Percentiles rank a stretch among this genome's conserved stretches.
phyloP scores from a whole-genome alignment of 2,113 vertebrate genomes.

The Arvicanthis niloticus region DNA sequence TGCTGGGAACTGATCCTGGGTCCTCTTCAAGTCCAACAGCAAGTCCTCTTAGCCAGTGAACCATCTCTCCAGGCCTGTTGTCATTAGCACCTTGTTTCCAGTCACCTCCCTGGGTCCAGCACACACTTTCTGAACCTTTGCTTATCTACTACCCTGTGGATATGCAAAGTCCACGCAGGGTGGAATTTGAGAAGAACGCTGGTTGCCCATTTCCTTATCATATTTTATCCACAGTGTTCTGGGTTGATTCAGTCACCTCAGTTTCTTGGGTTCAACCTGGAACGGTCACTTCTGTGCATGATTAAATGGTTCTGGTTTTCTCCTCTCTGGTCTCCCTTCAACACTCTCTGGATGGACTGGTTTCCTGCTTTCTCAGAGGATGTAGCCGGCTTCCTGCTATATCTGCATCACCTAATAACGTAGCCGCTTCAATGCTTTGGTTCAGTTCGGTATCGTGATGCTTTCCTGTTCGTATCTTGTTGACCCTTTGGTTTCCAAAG shows the following conservation, averaged over 20 bases:
- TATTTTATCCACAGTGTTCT: not conserved
- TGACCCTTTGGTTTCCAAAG: not conserved
- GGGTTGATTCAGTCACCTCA: not conserved
- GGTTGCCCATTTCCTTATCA: not conserved
- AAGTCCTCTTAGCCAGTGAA: not conserved
- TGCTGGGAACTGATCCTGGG: not conserved
- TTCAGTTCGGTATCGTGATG: not conserved
- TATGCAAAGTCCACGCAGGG: not conserved
- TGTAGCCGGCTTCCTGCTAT: not conserved
- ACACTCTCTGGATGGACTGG: not conserved
- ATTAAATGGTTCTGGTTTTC: not conserved
- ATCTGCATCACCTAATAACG: not conserved
- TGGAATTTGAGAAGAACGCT: not conserved
- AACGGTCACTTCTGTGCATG: not conserved
- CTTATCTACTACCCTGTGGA: not conserved
- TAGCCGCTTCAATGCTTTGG: not conserved
- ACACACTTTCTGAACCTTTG: not conserved
- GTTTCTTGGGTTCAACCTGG: not conserved
- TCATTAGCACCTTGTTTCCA: not conserved
- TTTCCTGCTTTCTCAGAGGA: not conserved
- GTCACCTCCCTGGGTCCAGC: not conserved
- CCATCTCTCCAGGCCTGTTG: not conserved
- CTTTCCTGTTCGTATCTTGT: not conserved
- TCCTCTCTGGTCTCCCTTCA: not conserved
- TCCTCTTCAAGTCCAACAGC: not conserved